A percentile compares a stretch with the other conserved stretches of the same genome.
These are phyloP conservation scores for Ptychochromis oligacanthus DNA, from an alignment of 2,113 vertebrate species.

Conservation along the genomic window DNA sequence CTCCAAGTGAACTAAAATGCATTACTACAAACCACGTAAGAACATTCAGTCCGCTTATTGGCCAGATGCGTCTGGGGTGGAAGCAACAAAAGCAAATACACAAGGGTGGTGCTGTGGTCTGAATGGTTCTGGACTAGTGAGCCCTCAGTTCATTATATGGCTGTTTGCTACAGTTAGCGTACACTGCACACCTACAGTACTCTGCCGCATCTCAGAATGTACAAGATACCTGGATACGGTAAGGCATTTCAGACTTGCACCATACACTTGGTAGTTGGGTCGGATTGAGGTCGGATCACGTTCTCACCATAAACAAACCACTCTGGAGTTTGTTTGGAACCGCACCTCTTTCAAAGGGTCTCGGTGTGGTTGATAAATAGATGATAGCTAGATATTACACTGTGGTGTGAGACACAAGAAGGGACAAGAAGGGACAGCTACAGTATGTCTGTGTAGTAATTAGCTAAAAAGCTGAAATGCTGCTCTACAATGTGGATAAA, in stretches of 20 bases:
- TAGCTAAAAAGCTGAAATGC: background rate
- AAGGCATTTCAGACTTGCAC: background rate
- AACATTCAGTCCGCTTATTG: background rate
- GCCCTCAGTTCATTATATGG: background rate
- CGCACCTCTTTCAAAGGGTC: background rate
- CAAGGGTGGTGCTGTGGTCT: background rate
- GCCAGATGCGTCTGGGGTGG: background rate
- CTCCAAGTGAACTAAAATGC: background rate
- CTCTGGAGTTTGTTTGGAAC: background rate
- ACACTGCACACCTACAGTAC: background rate
- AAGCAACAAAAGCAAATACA: background rate
- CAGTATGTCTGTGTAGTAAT: background rate
- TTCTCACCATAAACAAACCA: no score
- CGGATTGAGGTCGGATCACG: no score
- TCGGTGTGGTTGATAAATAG: background rate
- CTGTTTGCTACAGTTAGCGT: background rate
- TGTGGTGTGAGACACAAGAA: background rate
- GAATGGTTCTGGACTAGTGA: background rate
- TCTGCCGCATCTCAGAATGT: background rate
- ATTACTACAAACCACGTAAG: background rate
- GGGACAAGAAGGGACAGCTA: background rate
- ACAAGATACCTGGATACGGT: background rate
- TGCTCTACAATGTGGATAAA: background rate
- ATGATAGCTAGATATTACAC: no score
- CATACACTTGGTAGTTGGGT: background rate